phyloP scores from a whole-genome alignment of 2,797 vertebrate species.

The Calcarius lapponicus region DNA sequence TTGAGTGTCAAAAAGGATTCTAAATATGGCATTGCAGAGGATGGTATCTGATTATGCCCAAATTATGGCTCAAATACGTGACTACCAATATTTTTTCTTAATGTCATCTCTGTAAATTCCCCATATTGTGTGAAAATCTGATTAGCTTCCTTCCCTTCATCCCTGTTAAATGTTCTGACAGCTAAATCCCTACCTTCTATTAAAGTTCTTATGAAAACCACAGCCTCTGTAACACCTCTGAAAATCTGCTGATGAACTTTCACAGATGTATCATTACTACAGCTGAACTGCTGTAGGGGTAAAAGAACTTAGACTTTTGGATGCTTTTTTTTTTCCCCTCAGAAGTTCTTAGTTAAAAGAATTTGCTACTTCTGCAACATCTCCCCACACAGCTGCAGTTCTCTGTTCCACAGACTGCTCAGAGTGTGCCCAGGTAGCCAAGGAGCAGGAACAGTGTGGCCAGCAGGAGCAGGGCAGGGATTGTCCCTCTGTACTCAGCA shows the following conservation, averaged over 20 bases:
- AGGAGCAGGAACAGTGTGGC: accelerated
- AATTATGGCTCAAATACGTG: background rate
- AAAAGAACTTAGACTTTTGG: background rate
- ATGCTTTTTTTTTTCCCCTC: background rate
- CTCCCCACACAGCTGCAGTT: background rate
- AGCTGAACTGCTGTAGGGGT: background rate
- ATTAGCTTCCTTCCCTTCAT: conserved; percentile 9
- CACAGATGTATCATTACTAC: background rate
- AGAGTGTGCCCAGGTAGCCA: background rate
- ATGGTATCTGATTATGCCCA: background rate
- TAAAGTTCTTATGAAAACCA: background rate
- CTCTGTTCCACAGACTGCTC: background rate
- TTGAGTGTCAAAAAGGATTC: background rate
- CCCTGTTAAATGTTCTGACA: background rate
- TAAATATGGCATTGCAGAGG: background rate
- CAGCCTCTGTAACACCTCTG: background rate
- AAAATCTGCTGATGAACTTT: background rate
- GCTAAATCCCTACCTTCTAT: background rate
- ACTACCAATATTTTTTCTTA: conserved; percentile 2
- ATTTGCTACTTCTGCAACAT: background rate
- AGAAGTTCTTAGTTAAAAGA: background rate
- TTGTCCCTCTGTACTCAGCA: accelerated
- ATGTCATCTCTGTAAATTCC: background rate
- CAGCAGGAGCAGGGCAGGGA: background rate
- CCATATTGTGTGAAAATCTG: background rate